These are phyloP conservation scores for Sialis lutaria DNA, from an alignment of 2,888 invertebrate genomes.

Conservation along the genomic window DNA sequence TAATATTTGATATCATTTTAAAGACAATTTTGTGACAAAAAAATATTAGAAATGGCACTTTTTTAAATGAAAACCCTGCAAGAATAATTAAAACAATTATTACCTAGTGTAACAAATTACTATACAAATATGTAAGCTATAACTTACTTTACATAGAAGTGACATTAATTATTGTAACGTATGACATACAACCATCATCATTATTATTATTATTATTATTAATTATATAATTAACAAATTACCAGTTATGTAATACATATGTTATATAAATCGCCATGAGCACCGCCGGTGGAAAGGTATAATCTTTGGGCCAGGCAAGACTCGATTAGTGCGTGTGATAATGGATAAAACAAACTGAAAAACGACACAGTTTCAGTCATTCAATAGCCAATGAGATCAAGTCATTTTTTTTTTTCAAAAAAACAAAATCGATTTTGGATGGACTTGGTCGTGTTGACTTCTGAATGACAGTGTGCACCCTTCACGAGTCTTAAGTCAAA, in stretches of 20 bases:
- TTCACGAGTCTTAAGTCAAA: slow-evolving; percentile 2
- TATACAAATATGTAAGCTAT: background rate
- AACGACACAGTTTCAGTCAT: too few species aligned
- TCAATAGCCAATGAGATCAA: too few species aligned
- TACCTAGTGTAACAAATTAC: background rate
- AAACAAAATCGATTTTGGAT: too few species aligned
- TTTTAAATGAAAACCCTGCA: too few species aligned
- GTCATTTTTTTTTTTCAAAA: too few species aligned
- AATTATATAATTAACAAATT: background rate
- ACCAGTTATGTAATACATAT: background rate
- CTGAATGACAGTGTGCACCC: background rate
- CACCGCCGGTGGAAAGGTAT: slow-evolving; percentile 2
- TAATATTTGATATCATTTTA: too few species aligned
- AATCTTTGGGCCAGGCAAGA: too few species aligned
- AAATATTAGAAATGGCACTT: too few species aligned
- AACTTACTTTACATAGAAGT: background rate
- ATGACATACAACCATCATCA: background rate
- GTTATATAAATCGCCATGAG: slow-evolving; percentile 1
- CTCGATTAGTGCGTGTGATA: too few species aligned
- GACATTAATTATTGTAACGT: background rate
- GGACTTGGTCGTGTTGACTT: too few species aligned
- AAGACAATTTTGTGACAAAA: too few species aligned
- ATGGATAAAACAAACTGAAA: too few species aligned
- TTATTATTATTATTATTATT: background rate
- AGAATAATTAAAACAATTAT: background rate